A percentile compares a stretch with the other conserved stretches of the same genome.
These are phyloP conservation scores for Porites divaricata DNA, from an alignment of 92 coral and sea anemone genomes.

Conservation along the genomic window DNA sequence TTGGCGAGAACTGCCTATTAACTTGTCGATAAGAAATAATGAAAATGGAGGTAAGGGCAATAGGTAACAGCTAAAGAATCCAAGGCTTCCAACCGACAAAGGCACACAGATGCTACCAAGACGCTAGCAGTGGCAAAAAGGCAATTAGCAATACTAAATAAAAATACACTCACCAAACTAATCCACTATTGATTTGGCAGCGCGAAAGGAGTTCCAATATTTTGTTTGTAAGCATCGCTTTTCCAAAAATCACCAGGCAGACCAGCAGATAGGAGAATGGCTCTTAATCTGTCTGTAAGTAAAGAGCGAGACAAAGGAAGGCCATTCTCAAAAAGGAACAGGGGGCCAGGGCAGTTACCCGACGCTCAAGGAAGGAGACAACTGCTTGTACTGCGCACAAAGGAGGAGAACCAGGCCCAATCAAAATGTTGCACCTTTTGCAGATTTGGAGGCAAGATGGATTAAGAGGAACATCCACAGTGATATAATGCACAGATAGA, in stretches of 20 bases:
- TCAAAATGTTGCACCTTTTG: not conserved
- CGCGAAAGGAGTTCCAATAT: constrained; percentile 38
- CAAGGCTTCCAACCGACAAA: no score
- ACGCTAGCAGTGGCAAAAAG: not conserved
- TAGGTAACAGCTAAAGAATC: no score
- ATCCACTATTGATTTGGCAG: not conserved
- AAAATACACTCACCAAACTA: not conserved
- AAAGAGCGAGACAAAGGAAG: constrained; percentile 24
- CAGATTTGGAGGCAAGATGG: constrained; percentile 10
- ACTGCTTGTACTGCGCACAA: constrained; percentile 30
- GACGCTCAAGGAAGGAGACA: not conserved
- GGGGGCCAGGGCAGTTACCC: constrained; percentile 4
- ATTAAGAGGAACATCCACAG: not conserved
- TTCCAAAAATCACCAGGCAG: constrained; percentile 40
- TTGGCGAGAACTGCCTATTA: no score
- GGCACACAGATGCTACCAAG: no score
- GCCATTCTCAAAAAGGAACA: constrained; percentile 36
- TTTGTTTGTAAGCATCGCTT: constrained; percentile 48
- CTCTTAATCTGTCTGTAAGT: constrained; percentile 15
- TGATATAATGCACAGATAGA: not conserved
- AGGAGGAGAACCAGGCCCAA: constrained; percentile 8
- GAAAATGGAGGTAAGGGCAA: no score
- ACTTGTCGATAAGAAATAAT: no score
- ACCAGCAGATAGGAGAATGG: constrained; percentile 1
- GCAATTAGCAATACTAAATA: not conserved